Base-by-base conservation (phyloP, 2,113 vertebrate genomes). In the Fukomys damarensis region DNA sequence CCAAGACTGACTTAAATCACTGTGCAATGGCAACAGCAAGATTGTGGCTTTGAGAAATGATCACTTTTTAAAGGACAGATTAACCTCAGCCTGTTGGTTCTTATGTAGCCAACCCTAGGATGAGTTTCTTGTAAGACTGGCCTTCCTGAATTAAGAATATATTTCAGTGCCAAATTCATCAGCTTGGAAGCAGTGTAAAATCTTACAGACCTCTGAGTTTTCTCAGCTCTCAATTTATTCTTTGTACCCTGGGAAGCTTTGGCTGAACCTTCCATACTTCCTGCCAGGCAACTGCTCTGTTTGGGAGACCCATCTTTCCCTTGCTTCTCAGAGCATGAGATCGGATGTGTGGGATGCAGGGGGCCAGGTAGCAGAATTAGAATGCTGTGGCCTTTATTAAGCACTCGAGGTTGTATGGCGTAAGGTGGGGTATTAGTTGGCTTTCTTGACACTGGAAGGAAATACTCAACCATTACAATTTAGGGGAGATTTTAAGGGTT, bases 51-150 rank as follows among this genome's bases (percentile, higher is more conserved):
- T 79, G 59, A 82, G 76, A 92, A 79, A 46, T 1, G 1, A 49
- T 92, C 9, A 58, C 79, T 97, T 95, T 84, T 95, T 90, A 68
- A 87, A 82, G 46, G 56, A 72, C 95, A 66, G n/a, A 81, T 74
- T 94, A 54, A 56, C 61, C 24, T 86, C 16, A 82, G 61, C 30
- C 22, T 95, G 26, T 89, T 38, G 32, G 30, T 32, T 59, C 24
- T 83, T 88, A 19, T 16, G 3, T 68, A 46, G 56, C 38, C 77
- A 46, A 56, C 38, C 77, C 54, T 86, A 63, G 74, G 59, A 59
- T 28, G 32, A 70, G 28, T 92, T 16, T 94, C 70, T 46, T 92
- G 74, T 74, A 58, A 95, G 82, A 46, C 54, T 72, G 28, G 46
- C 46, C 68, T 95, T 96, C 41, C 30, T 89, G 49, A 84, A 76